phyloP scores from a whole-genome alignment of 2,113 vertebrate genomes.

The Lathamus discolor region DNA sequence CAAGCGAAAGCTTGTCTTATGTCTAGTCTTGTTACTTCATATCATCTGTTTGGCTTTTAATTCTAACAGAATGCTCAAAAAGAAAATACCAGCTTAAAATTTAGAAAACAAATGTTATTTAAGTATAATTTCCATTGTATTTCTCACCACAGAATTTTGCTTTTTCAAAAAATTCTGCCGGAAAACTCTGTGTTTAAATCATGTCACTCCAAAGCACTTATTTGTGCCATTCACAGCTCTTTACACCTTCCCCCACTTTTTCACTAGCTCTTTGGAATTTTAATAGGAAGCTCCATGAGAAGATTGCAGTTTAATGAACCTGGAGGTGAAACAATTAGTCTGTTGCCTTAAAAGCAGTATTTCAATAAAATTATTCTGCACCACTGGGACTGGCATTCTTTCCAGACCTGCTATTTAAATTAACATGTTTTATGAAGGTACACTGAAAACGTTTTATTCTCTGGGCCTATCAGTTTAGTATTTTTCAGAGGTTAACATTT shows the following conservation, averaged over 20 bases:
- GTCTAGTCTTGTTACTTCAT: background rate
- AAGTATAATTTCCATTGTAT: background rate
- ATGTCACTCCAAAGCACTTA: background rate
- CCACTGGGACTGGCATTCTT: background rate
- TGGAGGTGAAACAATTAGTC: background rate
- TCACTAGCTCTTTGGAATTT: background rate
- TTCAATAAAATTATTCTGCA: constrained; percentile 9
- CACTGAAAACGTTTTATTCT: background rate
- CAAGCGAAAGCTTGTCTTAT: background rate
- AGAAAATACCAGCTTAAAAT: background rate
- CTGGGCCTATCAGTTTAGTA: background rate
- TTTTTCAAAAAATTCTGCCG: background rate
- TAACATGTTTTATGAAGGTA: background rate
- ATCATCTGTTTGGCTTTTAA: background rate
- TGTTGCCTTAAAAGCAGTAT: constrained; percentile 4
- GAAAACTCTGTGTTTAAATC: background rate
- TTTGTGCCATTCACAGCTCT: background rate
- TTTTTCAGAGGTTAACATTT: background rate
- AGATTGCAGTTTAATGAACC: background rate
- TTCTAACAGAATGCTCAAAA: background rate
- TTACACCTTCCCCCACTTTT: background rate
- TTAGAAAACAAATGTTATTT: background rate
- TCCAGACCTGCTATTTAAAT: background rate
- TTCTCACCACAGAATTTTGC: background rate
- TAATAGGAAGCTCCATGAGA: background rate